Evolutionary conservation across 2,888 invertebrate species (phyloP).

Genomic region (Diplazon laetatorius): DNA sequence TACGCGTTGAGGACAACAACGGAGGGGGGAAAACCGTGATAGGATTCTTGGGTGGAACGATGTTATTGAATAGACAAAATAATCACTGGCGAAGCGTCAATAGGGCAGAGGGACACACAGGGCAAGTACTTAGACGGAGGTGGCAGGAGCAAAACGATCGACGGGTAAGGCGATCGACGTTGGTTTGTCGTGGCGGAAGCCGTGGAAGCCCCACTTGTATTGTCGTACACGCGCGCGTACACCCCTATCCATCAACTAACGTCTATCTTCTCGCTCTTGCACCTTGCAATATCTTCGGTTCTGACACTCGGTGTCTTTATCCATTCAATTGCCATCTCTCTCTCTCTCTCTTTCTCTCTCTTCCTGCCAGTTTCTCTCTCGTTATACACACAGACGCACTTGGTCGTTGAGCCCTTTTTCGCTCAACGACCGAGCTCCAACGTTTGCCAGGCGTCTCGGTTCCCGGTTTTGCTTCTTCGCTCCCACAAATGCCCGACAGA

Average conservation of each 20-base stretch:
- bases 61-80: constrained; percentile 37
- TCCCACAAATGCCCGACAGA: constrained; percentile 57
- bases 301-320: constrained; percentile 24
- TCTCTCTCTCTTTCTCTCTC: constrained; percentile 15
- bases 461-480: constrained; percentile 8
- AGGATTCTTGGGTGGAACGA: no score
- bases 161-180: constrained; percentile 82
- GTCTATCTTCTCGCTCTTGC: constrained; percentile 64
- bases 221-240: constrained; percentile 70
- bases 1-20: no score
- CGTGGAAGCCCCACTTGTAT: constrained; percentile 79
- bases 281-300: constrained; percentile 47
- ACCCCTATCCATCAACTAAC: constrained; percentile 38
- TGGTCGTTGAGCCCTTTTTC: not conserved
- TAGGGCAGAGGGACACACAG: constrained; percentile 33
- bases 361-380: no score
- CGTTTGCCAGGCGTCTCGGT: constrained; percentile 30
- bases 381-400: no score
- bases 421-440: constrained; percentile 15
- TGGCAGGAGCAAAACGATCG: constrained; percentile 81
- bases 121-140: constrained; percentile 77
- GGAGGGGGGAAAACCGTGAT: no score
- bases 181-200: constrained; percentile 82
- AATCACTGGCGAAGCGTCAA: constrained; percentile 54
- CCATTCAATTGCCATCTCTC: constrained; percentile 31